phyloP scores from a whole-genome alignment of 2,113 vertebrate genomes.

The Chionodraco myersi region DNA sequence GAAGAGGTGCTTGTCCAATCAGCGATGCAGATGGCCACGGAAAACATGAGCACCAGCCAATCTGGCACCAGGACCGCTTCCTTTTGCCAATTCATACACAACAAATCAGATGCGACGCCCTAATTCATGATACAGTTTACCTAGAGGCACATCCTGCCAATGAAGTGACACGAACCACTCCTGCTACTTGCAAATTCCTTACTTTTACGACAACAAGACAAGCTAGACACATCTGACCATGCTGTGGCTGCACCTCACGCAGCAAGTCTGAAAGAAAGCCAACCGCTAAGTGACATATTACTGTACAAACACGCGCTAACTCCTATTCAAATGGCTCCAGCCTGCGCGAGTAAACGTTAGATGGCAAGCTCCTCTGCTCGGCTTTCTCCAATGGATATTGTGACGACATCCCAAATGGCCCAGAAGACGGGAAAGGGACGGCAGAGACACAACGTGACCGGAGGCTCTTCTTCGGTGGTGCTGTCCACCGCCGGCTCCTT shows the following conservation, averaged over 20 bases:
- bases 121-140: slow-evolving; percentile 49
- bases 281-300: slow-evolving; percentile 7
- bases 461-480: slow-evolving; percentile 55
- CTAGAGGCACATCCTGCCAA: slow-evolving; percentile 48
- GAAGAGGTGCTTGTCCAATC: slow-evolving; percentile 60
- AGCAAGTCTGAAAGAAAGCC: slow-evolving; percentile 1
- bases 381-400: slow-evolving; percentile 58
- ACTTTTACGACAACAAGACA: not conserved
- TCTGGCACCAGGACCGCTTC: slow-evolving; percentile 52
- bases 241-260: slow-evolving; percentile 5
- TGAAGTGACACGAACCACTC: slow-evolving; percentile 29
- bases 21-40: slow-evolving; percentile 64
- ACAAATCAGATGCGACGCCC: slow-evolving; percentile 60
- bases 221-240: slow-evolving; percentile 12
- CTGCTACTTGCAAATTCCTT: no score
- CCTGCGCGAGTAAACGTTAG: slow-evolving; percentile 51
- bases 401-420: slow-evolving; percentile 50
- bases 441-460: slow-evolving; percentile 43
- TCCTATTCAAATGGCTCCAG: slow-evolving; percentile 48
- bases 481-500: slow-evolving; percentile 75
- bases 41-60: slow-evolving; percentile 65
- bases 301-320: not conserved
- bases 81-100: slow-evolving; percentile 44
- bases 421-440: slow-evolving; percentile 39
- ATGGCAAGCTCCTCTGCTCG: slow-evolving; percentile 35